Conservation (phyloP, 2,113 vertebrate species). For the Mastomys natalensis region DNA sequence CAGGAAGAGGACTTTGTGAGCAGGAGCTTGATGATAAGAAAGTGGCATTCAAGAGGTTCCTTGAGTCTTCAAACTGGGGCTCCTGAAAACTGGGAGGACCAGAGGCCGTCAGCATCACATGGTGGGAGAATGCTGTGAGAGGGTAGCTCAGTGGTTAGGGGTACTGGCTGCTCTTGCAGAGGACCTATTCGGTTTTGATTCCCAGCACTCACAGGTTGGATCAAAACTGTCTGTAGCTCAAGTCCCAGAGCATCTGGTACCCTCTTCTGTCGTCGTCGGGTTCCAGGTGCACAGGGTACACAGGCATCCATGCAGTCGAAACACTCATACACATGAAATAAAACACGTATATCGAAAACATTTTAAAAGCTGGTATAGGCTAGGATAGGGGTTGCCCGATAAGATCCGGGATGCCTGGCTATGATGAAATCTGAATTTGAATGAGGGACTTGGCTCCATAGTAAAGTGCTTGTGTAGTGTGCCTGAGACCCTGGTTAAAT, state of each 20-base stretch:
- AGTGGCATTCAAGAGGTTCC: not conserved
- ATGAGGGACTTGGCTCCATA: not conserved
- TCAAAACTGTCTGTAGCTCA: not conserved
- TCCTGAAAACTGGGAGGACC: not conserved
- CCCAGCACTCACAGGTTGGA: fast-evolving
- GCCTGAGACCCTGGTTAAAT: not conserved
- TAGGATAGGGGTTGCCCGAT: not conserved
- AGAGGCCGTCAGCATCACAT: not conserved
- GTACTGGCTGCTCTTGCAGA: not conserved
- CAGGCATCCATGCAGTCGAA: not conserved
- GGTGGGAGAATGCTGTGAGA: not conserved
- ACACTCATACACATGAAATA: not conserved
- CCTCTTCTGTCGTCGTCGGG: not conserved
- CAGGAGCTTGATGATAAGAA: not conserved
- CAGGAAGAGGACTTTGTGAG: not conserved
- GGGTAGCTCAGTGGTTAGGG: not conserved
- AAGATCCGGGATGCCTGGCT: not conserved
- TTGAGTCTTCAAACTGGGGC: not conserved
- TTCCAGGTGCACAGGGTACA: not conserved
- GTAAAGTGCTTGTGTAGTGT: not conserved
- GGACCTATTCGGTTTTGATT: no score
- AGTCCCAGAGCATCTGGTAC: not conserved
- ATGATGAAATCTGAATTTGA: slow-evolving; percentile 12
- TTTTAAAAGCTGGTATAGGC: not conserved
- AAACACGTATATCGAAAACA: not conserved